A percentile compares a stretch with the other conserved stretches of the same genome.
phyloP scores from a whole-genome alignment of 2,113 vertebrate genomes.

The Eonycteris spelaea region DNA sequence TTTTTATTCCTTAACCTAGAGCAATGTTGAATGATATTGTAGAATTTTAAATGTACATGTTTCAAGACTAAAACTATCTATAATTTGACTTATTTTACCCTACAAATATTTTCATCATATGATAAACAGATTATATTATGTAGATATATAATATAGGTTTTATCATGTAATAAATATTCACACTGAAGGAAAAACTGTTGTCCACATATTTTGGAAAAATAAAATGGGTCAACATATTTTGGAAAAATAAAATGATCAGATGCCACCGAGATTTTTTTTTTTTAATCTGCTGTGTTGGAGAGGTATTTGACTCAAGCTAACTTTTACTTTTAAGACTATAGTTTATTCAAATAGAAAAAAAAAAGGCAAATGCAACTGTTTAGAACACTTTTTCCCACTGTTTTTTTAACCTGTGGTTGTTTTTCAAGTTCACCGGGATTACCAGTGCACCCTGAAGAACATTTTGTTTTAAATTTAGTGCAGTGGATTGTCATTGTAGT shows the following conservation, averaged over 20 bases:
- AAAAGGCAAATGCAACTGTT: neutral
- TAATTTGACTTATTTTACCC: neutral
- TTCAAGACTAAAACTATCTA: neutral
- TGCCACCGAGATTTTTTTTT: neutral
- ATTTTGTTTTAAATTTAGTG: neutral
- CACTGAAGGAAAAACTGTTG: neutral
- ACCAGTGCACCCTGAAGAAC: neutral
- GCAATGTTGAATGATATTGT: neutral
- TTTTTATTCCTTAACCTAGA: constrained; percentile 22
- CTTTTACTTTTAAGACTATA: neutral
- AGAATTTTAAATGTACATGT: neutral
- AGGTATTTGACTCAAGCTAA: neutral
- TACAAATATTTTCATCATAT: neutral
- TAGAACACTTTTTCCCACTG: neutral
- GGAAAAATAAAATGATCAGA: neutral
- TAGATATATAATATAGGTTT: neutral
- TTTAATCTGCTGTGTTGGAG: neutral
- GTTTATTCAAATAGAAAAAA: neutral
- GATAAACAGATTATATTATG: neutral
- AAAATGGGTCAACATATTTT: neutral
- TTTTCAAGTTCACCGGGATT: neutral
- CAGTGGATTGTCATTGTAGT: neutral
- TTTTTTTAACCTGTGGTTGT: neutral
- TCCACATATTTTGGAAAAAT: neutral
- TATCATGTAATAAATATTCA: neutral